Evolutionary conservation across 2,113 vertebrate genomes (phyloP).

Genomic region (Phoxinus phoxinus): DNA sequence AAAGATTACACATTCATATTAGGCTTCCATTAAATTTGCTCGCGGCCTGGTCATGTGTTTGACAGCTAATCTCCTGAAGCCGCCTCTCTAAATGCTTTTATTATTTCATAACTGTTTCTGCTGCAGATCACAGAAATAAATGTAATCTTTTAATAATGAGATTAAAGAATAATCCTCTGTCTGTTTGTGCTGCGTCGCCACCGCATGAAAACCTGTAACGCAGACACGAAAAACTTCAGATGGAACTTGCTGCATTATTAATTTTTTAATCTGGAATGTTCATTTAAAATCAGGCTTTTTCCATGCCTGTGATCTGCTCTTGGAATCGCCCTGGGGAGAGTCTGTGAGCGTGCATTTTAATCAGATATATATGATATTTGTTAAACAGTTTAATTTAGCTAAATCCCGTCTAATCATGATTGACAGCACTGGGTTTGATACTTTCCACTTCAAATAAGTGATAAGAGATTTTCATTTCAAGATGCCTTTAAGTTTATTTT

Average conservation of each 20-base stretch:
- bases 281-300: neutral
- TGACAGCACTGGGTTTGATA: neutral
- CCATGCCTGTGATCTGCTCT: conserved; percentile 8
- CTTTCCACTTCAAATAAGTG: neutral
- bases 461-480: neutral
- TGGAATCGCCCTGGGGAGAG: neutral
- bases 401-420: conserved; percentile 1
- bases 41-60: neutral
- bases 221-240: neutral
- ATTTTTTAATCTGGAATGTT: conserved; percentile 20
- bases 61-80: conserved; percentile 5
- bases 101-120: conserved; percentile 22
- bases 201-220: neutral
- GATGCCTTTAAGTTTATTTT: neutral
- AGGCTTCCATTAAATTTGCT: neutral
- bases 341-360: conserved; percentile 1
- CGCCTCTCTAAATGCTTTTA: neutral
- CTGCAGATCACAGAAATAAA: conserved; percentile 33
- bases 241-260: neutral
- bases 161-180: conserved; percentile 28
- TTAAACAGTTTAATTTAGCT: conserved; percentile 1
- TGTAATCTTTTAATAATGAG: conserved; percentile 25
- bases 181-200: neutral
- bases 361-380: neutral
- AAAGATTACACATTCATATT: neutral